A percentile compares a stretch with the other conserved stretches of the same genome.
These are phyloP conservation scores for Pseudochromis fuscus DNA, from an alignment of 2,797 vertebrate genomes.

Conservation along the genomic window DNA sequence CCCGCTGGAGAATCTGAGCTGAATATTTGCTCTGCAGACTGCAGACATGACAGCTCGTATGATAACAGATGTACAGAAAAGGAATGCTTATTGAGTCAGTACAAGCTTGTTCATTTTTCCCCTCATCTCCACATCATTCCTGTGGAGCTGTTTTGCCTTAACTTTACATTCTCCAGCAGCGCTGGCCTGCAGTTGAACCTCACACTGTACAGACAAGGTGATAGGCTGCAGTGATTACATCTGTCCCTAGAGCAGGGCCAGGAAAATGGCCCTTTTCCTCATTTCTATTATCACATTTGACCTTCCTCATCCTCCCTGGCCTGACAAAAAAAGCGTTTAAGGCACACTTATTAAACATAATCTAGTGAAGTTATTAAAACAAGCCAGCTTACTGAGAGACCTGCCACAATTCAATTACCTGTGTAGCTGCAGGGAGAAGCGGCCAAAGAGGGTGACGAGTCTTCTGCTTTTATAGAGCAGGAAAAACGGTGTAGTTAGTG, in stretches of 20 bases:
- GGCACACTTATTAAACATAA: slow-evolving; percentile 88
- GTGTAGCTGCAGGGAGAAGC: slow-evolving; percentile 84
- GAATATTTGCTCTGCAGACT: slow-evolving; percentile 20
- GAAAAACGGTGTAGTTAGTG: slow-evolving; percentile 77
- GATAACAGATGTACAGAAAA: slow-evolving; percentile 3
- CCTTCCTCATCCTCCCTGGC: slow-evolving; percentile 82
- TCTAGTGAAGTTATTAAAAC: slow-evolving; percentile 90
- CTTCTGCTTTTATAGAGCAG: slow-evolving; percentile 79
- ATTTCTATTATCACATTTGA: slow-evolving; percentile 85
- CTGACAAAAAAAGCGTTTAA: slow-evolving; percentile 84
- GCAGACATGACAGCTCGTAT: slow-evolving; percentile 7
- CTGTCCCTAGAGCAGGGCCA: slow-evolving; percentile 73
- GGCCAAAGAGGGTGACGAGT: slow-evolving; percentile 74
- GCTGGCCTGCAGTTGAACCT: slow-evolving; percentile 74
- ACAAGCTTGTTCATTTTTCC: neutral
- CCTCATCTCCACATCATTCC: neutral
- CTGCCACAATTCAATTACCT: slow-evolving; percentile 89
- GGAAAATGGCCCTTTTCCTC: slow-evolving; percentile 73
- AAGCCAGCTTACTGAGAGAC: slow-evolving; percentile 85
- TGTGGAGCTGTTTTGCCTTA: slow-evolving; percentile 20
- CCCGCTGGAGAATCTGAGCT: neutral
- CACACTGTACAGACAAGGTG: slow-evolving; percentile 56
- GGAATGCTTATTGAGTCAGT: slow-evolving; percentile 25
- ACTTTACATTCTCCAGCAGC: slow-evolving; percentile 19
- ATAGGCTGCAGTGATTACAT: slow-evolving; percentile 78